These are phyloP conservation scores for Amphipyra berbera DNA, from an alignment of 2,888 invertebrate genomes.

Conservation along the genomic window DNA sequence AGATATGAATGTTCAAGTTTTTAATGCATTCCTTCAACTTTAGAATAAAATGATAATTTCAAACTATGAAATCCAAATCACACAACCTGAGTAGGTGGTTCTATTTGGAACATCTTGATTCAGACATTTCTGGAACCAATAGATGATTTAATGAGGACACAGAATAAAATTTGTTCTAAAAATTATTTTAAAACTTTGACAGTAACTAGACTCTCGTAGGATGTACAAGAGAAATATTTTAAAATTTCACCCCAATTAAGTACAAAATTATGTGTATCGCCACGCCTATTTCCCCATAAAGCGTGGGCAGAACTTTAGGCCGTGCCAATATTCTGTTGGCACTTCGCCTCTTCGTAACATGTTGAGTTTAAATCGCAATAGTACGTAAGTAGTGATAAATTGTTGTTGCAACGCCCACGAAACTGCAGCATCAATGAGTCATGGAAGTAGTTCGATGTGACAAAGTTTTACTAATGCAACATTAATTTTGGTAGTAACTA, in stretches of 20 bases:
- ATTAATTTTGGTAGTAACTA: not conserved
- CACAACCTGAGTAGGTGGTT: too few relatives aligned
- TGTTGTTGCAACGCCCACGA: constrained; percentile 39
- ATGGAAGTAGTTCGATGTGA: constrained; percentile 5
- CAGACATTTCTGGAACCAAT: not conserved
- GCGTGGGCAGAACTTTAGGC: constrained; percentile 29
- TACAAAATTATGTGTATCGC: constrained; percentile 33
- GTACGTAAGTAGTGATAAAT: constrained; percentile 43
- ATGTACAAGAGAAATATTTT: constrained; percentile 22
- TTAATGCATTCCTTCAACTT: too few relatives aligned
- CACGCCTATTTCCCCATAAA: constrained; percentile 31
- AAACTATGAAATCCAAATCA: too few relatives aligned
- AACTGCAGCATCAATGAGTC: constrained; percentile 36
- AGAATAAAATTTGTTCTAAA: constrained; percentile 16
- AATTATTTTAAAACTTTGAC: constrained; percentile 2
- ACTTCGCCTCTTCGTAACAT: constrained; percentile 42
- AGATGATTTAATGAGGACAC: not conserved
- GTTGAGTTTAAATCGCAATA: constrained; percentile 49
- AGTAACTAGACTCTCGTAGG: not conserved
- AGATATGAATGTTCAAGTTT: not conserved
- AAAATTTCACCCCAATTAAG: constrained; percentile 41
- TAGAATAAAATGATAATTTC: too few relatives aligned
- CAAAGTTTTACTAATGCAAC: not conserved
- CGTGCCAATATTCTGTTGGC: constrained; percentile 56
- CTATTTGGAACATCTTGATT: too few relatives aligned